Evolutionary conservation across 2,888 invertebrate genomes (phyloP), one percentile per base, ranked within the genome.

Genomic region (Plebejus melissa): DNA sequence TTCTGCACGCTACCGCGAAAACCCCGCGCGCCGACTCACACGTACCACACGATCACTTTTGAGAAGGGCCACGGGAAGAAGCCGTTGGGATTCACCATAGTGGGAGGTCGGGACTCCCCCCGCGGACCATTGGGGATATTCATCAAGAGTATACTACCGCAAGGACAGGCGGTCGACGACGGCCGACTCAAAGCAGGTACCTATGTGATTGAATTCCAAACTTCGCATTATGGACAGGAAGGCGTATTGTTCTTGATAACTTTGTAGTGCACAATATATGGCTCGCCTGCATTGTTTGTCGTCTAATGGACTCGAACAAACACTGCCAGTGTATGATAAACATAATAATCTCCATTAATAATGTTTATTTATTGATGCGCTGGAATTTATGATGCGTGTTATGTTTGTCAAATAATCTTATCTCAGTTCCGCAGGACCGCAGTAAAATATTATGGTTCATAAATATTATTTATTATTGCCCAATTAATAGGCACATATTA

Each of bases 21-120:
- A 83, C 96, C 96, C 7, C 92, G 95, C 78, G 96, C 95, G 38
- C 95, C 95, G 0, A 94, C 95, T 57, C 96, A 96, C 80, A 95
- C 95, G 0, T 96, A 96, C 82, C 95, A 96, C 80, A 96, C 96
- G 0, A 95, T 97, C 28, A 95, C 96, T 7, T 95, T 96, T 83
- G 96, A 97, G 85, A 98, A 98, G 84, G 97, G 97, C 1, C 95
- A 95, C 9, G 96, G 97, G 2, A 97, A 96, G 85, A 97, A 97
- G 88, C 96, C 97, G 0, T 94, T 98, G 54, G 98, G 98, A n/a
- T 98, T 98, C 86, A 97, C 97, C 13, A 97, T 98, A 81, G 98
- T 98, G 2, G 98, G 98, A 69, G 98, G 98, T 72, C 94, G 96
- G 77, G 98, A 98, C 86, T 97, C 97, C 57, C 97, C 97, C 2